Evolutionary conservation across 2,797 vertebrate species (phyloP), one percentile per base, ranked within the genome.

Genomic region (Acanthis flammea): DNA sequence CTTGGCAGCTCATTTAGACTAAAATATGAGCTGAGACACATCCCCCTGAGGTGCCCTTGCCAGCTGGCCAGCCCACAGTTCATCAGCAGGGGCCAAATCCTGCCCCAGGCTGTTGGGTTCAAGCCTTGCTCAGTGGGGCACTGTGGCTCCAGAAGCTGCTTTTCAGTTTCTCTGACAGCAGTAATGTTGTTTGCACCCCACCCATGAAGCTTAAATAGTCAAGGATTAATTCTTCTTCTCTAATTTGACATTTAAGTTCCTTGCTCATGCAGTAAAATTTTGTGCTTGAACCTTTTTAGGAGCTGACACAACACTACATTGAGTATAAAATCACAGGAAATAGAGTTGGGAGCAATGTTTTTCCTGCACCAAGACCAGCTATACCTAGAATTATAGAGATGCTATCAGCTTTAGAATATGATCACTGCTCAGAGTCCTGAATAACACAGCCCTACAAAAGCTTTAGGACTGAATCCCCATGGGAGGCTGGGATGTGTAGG

Each of bases 201-300:
- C 27, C 44, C 51, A 74, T 90, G 84, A 19, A 71, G 44, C 25
- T 87, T 63, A 70, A 48, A 77, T n/a, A 68, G 66, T 41, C 44
- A 74, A 75, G 50, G 72, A 71, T 78, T 81, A 45, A 50, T 79
- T 96, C 83, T 93, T 61, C 66, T 72, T 80, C 85, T 67, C 24
- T 91, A 92, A 92, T 72, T 72, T 71, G 66, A 90, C 51, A 51
- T 93, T 83, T 51, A 61, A 92, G 10, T 66, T 79, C 66, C 63
- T 86, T 84, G 41, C 78, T 90, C 55, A 4, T 45, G 65, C 51
- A 87, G 37, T 54, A n/a, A 76, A 81, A 48, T 42, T 83, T 47
- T 6, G 13, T 73, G 35, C 39, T 91, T 35, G 44, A 55, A 62
- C 27, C 60, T 48, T 68, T 76, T 74, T 8, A 67, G 82, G 78